Conservation (phyloP, 1,140 invertebrate species). For the Ruditapes philippinarum region DNA sequence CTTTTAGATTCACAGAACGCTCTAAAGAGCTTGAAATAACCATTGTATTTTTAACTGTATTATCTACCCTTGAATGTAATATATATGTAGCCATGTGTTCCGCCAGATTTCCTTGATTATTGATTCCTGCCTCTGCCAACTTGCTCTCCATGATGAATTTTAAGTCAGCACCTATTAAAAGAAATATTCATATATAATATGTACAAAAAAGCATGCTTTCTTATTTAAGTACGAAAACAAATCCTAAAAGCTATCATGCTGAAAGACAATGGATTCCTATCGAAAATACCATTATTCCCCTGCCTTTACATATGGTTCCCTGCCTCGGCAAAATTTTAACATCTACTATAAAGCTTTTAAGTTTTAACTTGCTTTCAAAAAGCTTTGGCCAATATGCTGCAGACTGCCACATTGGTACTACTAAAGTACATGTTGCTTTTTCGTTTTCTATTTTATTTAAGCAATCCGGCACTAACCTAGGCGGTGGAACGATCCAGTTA, state of each 20-base stretch:
- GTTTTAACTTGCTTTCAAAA: not conserved
- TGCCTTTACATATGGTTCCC: not conserved
- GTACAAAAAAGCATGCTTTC: not conserved
- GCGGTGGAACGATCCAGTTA: constrained; percentile 42
- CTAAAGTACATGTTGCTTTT: constrained; percentile 7
- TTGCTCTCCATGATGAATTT: not conserved
- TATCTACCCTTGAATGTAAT: not conserved
- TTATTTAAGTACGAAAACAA: too few species aligned
- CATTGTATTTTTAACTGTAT: not conserved
- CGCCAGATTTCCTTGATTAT: not conserved
- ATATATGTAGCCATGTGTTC: not conserved
- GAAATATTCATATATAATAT: not conserved
- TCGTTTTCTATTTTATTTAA: constrained; percentile 24
- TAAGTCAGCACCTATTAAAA: not conserved
- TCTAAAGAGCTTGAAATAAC: not conserved
- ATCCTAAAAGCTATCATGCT: constrained; percentile 34
- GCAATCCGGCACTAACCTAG: not conserved
- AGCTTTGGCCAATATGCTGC: constrained; percentile 36
- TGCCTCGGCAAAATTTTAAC: too few species aligned
- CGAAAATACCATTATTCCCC: constrained; percentile 38
- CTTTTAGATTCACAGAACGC: not conserved
- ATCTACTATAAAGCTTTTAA: not conserved
- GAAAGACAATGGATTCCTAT: not conserved
- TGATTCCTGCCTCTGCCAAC: not conserved
- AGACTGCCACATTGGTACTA: constrained; percentile 40